Base-by-base conservation (phyloP, 1,140 invertebrate species). In the Drosophila pandora region DNA sequence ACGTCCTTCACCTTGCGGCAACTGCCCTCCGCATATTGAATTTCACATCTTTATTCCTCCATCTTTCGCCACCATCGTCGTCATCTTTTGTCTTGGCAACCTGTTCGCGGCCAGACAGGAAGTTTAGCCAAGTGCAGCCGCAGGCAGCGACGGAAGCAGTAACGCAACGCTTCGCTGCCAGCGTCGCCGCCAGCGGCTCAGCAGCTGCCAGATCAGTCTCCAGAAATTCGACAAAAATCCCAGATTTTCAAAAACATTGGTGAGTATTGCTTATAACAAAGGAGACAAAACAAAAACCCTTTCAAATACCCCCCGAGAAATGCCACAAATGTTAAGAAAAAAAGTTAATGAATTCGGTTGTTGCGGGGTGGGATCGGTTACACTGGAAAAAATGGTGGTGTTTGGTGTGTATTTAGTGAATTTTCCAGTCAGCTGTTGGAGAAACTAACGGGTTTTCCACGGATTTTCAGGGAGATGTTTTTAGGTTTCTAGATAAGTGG, bases 91-190 rank as follows among this genome's bases (percentile, higher is more conserved):
- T 65, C 43, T 69, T 54, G 64, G 61, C 81, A 85, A 85, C 81
- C 81, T 87, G 82, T 87, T 87, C 53, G 61, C 34, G 6, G 7
- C 17, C 41, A 88, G 79, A 88, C 82, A 88, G 82, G 82, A 87
- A 87, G 82, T 87, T 87, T 69, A 74, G 68, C 72, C 75, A 83
- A 83, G 57, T 79, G 77, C 81, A 81, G 81, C 78, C 17, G 17
- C 41, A 47, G 72, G 72, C 67, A 62, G 52, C 70, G 70, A 58
- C 53, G 58, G 49, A 48, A 77, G 60, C 67, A 53, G 37, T 52
- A 62, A 74, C 69, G 75, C 57, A 67, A 59, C 60, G 70, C 75
- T 76, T 61, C 56, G 50, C 49, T 60, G 69, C 71, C 41, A 41
- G 53, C 52, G 39, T 22, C 34, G 69, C 76, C 54, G 76, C 12